Evolutionary conservation across 1,140 invertebrate genomes (phyloP).

Genomic region (Leptopilina boulardi): DNA sequence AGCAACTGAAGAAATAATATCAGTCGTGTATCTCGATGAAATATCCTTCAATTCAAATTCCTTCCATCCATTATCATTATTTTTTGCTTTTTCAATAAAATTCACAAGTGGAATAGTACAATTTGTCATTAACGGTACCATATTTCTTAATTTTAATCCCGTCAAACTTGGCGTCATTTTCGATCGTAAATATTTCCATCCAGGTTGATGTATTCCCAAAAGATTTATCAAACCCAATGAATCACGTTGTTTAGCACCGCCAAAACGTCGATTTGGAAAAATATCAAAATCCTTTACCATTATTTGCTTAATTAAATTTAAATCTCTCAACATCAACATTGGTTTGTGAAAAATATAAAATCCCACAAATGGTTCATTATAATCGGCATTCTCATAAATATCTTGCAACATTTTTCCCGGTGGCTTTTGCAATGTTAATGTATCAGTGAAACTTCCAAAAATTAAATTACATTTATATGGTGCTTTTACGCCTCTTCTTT

Average conservation of each 20-base stretch:
- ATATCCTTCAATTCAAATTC: conserved; percentile 67
- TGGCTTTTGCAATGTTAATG: conserved; percentile 56
- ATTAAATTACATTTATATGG: conserved; percentile 49
- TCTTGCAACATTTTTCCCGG: conserved; percentile 64
- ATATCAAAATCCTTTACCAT: conserved; percentile 75
- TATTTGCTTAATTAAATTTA: conserved; percentile 74
- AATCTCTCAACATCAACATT: conserved; percentile 68
- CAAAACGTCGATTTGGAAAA: conserved; percentile 74
- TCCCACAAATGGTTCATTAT: conserved; percentile 66
- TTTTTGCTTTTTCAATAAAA: conserved; percentile 51
- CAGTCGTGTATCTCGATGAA: conserved; percentile 72
- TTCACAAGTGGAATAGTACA: conserved; percentile 52
- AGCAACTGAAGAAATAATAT: conserved; percentile 76
- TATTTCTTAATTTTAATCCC: conserved; percentile 73
- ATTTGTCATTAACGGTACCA: conserved; percentile 73
- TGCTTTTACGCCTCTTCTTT: conserved; percentile 53
- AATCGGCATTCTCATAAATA: conserved; percentile 59
- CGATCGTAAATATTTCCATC: conserved; percentile 69
- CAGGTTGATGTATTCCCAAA: conserved; percentile 58
- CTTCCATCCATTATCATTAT: conserved; percentile 43
- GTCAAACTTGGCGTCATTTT: conserved; percentile 75
- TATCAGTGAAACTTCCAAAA: conserved; percentile 64
- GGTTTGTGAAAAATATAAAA: conserved; percentile 72
- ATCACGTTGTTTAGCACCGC: conserved; percentile 56
- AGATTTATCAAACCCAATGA: conserved; percentile 58